Conservation (phyloP, 2,888 invertebrate species). For the Candidula unifasciata region DNA sequence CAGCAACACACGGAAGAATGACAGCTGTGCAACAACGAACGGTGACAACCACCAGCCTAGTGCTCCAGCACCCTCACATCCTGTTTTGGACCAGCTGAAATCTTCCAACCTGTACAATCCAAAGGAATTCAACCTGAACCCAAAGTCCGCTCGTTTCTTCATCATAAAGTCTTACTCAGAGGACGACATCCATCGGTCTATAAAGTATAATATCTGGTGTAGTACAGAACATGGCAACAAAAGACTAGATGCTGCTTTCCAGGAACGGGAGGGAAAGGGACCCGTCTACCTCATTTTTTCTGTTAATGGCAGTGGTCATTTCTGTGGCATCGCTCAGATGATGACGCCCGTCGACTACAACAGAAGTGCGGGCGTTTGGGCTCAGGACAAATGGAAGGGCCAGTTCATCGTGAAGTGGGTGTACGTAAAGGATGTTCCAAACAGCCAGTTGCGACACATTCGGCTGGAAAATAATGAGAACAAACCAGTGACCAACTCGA, state of each 20-base stretch:
- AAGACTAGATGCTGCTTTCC: slow-evolving; percentile 93
- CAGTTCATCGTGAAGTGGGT: slow-evolving; percentile 98
- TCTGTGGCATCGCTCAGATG: slow-evolving; percentile 99
- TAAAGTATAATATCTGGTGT: slow-evolving; percentile 99
- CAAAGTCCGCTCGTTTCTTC: slow-evolving; percentile 92
- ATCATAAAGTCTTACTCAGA: slow-evolving; percentile 99
- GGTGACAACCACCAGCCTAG: slow-evolving; percentile 46
- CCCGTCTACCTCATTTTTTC: slow-evolving; percentile 94
- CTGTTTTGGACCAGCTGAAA: slow-evolving; percentile 90
- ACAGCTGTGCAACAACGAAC: slow-evolving; percentile 47
- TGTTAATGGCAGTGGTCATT: slow-evolving; percentile 97
- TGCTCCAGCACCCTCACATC: slow-evolving; percentile 79
- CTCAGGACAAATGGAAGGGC: slow-evolving; percentile 99
- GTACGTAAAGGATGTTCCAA: slow-evolving; percentile 88
- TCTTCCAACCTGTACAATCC: slow-evolving; percentile 97
- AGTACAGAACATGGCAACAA: slow-evolving; percentile 98
- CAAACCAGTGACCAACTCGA: slow-evolving; percentile 97
- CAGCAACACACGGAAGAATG: slow-evolving; percentile 20
- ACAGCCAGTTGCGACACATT: slow-evolving; percentile 92
- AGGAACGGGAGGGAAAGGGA: slow-evolving; percentile 86
- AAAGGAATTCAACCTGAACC: slow-evolving; percentile 90
- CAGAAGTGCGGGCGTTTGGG: slow-evolving; percentile 95
- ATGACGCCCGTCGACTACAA: slow-evolving; percentile 95
- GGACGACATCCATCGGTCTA: slow-evolving; percentile 97
- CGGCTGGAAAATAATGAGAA: slow-evolving; percentile 98